Evolutionary conservation across 2,888 invertebrate species (phyloP).

Genomic region (Sesamia inferens): DNA sequence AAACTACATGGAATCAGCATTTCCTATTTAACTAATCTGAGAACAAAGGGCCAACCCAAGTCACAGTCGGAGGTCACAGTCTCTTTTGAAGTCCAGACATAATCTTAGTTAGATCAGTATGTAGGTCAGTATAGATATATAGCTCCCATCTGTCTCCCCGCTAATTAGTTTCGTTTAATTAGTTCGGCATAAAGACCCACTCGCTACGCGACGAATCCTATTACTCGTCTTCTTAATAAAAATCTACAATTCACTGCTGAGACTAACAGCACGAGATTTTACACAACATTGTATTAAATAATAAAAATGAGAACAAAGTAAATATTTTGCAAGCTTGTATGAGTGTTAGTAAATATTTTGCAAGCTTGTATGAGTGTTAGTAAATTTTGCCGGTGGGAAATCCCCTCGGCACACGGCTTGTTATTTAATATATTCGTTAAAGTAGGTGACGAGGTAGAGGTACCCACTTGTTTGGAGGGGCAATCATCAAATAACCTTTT

Average conservation of each 20-base stretch:
- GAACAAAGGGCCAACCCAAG: too few species aligned
- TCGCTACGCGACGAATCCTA: not conserved
- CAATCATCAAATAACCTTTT: too few species aligned
- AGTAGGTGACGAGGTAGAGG: not conserved
- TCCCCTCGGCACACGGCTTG: too few species aligned
- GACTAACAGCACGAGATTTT: not conserved
- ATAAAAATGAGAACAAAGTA: not conserved
- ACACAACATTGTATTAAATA: not conserved
- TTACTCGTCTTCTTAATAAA: not conserved
- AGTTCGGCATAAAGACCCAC: not conserved
- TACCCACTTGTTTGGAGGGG: too few species aligned
- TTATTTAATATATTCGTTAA: not conserved
- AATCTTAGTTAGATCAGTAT: not conserved
- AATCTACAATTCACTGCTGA: not conserved
- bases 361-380: too few species aligned
- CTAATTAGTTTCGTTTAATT: conserved; percentile 4
- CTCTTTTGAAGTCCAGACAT: too few species aligned
- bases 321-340: too few species aligned
- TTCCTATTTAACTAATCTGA: too few species aligned
- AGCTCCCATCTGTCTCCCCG: not conserved
- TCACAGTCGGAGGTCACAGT: too few species aligned
- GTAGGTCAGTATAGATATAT: not conserved
- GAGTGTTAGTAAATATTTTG: not conserved
- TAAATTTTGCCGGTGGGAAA: not conserved
- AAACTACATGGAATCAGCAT: too few species aligned